Evolutionary conservation across 2,113 vertebrate species (phyloP).

Genomic region (Takifugu flavidus): DNA sequence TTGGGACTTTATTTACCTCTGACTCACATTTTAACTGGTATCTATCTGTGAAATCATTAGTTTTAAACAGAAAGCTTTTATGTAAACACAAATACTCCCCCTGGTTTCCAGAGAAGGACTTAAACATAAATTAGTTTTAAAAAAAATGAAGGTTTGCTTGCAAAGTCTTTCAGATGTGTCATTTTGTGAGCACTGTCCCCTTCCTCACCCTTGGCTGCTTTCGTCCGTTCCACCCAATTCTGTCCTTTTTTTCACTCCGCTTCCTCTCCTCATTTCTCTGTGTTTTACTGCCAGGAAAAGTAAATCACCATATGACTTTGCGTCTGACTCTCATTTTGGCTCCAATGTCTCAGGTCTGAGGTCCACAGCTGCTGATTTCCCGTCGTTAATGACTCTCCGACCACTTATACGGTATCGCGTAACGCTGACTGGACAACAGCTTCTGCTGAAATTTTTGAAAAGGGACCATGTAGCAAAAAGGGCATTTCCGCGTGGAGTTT

Average conservation of each 20-base stretch:
- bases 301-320: slow-evolving; percentile 62
- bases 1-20: too few relatives aligned
- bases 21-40: too few relatives aligned
- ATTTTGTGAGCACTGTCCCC: slow-evolving; percentile 23
- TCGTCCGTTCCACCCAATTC: slow-evolving; percentile 12
- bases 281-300: slow-evolving; percentile 69
- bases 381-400: slow-evolving; percentile 16
- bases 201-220: slow-evolving; percentile 34
- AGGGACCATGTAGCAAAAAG: too few relatives aligned
- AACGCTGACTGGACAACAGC: slow-evolving; percentile 11
- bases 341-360: slow-evolving; percentile 49
- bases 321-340: slow-evolving; percentile 64
- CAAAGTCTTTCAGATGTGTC: neutral
- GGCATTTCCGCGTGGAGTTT: too few relatives aligned
- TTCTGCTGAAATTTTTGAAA: slow-evolving; percentile 8
- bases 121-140: too few relatives aligned
- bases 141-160: neutral
- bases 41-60: too few relatives aligned
- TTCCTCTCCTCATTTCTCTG: slow-evolving; percentile 28
- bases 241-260: slow-evolving; percentile 34
- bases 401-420: slow-evolving; percentile 8
- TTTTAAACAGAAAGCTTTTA: too few relatives aligned
- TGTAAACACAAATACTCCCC: too few relatives aligned
- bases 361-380: slow-evolving; percentile 53
- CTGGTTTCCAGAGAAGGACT: too few relatives aligned